phyloP scores from a whole-genome alignment of 2,797 vertebrate species.

The Chelon labrosus region DNA sequence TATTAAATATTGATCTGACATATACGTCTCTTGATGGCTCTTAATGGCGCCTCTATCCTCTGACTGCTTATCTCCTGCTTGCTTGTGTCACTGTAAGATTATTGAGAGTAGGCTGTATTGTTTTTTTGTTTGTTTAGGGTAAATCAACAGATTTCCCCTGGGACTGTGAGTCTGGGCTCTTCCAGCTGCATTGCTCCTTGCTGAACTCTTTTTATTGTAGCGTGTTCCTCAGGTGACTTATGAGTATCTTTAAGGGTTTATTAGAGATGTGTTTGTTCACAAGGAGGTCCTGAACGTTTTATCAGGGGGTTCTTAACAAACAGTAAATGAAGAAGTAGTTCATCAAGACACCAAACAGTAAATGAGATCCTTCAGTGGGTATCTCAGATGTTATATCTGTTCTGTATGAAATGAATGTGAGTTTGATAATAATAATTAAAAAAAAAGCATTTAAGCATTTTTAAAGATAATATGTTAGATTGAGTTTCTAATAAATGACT shows the following conservation, averaged over 20 bases:
- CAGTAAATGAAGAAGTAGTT: constrained; percentile 9
- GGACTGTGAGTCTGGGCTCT: not conserved
- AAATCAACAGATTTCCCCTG: not conserved
- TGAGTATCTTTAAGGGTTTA: constrained; percentile 20
- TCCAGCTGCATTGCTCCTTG: constrained; percentile 3
- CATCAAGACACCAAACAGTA: not conserved
- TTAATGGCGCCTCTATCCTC: not conserved
- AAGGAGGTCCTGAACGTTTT: constrained; percentile 3
- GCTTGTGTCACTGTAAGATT: not conserved
- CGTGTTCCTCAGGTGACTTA: not conserved
- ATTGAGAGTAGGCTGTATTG: not conserved
- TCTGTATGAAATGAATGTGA: not conserved
- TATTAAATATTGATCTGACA: not conserved
- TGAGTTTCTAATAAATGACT: not conserved
- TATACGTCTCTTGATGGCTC: not conserved
- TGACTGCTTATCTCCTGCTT: not conserved
- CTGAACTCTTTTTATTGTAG: not conserved
- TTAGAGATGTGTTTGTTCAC: not conserved
- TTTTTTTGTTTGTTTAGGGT: not conserved
- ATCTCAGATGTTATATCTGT: not conserved
- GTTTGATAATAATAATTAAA: too few relatives aligned
- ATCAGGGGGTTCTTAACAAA: not conserved
- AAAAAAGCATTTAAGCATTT: not conserved
- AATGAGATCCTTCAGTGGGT: constrained; percentile 3
- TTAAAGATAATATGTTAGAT: not conserved